phyloP scores from a whole-genome alignment of 1,140 invertebrate genomes.

The Pseudomyrmex pallidus region DNA sequence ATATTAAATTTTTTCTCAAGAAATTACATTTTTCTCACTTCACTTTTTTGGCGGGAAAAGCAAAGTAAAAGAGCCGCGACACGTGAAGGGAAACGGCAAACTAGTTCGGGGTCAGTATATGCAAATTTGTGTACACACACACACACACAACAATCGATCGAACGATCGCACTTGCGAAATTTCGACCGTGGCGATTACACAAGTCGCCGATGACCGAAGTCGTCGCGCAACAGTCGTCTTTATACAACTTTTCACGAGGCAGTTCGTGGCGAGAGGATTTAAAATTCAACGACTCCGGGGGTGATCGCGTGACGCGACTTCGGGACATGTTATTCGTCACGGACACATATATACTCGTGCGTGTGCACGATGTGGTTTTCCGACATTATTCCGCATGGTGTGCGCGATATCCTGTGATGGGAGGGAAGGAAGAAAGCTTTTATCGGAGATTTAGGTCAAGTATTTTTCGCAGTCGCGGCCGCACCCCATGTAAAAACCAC shows the following conservation, averaged over 20 bases:
- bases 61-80: no score
- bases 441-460: slow-evolving; percentile 50
- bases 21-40: no score
- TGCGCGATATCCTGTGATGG: not conserved
- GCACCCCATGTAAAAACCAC: slow-evolving; percentile 38
- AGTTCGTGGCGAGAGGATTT: not conserved
- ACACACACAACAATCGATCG: not conserved
- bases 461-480: slow-evolving; percentile 18
- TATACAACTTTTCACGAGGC: slow-evolving; percentile 25
- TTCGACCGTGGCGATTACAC: slow-evolving; percentile 17
- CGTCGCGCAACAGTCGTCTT: slow-evolving; percentile 43
- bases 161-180: slow-evolving; percentile 32
- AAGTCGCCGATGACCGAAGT: not conserved
- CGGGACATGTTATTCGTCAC: slow-evolving; percentile 5
- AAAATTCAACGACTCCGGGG: slow-evolving; percentile 35
- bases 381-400: not conserved
- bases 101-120: not conserved
- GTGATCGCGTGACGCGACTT: slow-evolving; percentile 37
- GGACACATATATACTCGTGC: slow-evolving; percentile 15
- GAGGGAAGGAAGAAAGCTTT: not conserved
- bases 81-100: no score
- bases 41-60: no score
- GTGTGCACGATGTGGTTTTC: slow-evolving; percentile 19
- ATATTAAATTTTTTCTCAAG: no score
- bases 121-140: not conserved